Evolutionary conservation across 2,888 invertebrate species (phyloP), one percentile per base, ranked within the genome.

Genomic region (Apeira syringaria): DNA sequence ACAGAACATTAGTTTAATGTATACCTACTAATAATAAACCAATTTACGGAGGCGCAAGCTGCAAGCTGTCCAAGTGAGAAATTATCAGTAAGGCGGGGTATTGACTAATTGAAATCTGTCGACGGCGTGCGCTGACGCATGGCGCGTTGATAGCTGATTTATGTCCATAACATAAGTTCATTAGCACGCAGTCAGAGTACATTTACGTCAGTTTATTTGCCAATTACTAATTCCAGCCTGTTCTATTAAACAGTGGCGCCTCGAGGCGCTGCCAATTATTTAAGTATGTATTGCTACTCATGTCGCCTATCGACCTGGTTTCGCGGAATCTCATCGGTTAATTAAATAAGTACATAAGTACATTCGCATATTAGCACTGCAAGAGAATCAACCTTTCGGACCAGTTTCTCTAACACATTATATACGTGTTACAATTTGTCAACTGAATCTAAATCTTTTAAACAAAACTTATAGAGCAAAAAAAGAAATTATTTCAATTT

Each of bases 251-350:
- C 36, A 49, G 50, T 61, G 70, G 66, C 74, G 74, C 68, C 68
- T 68, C 58, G 55, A 55, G 53, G 60, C 53, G 44, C 47, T 45
- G 53, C 58, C 71, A 71, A 75, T 74, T 72, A 76, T 68, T 60
- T 43, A 40, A 22, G 24, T 59, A 68, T 72, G 74, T 63, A 20
- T 20, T 74, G 61, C 65, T 71, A 74, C 72, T 74, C 65, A 59
- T 50, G 57, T 59, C 73, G 74, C 69, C 70, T 72, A 56, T 58
- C 73, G 74, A 71, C 71, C 72, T 57, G 64, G 52, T 71, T 76
- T 59, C 55, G 50, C 47, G 47, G 58, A 67, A 65, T 64, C 61
- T 57, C 46, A 40, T 40, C 36, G 35, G 56, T 53, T 61, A 34
- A 30, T 28, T 50, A 17, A 55, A 50, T 61, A 65, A 61, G 27